These are phyloP conservation scores for Maniola hyperantus DNA, from an alignment of 2,888 invertebrate species.

Conservation along the genomic window DNA sequence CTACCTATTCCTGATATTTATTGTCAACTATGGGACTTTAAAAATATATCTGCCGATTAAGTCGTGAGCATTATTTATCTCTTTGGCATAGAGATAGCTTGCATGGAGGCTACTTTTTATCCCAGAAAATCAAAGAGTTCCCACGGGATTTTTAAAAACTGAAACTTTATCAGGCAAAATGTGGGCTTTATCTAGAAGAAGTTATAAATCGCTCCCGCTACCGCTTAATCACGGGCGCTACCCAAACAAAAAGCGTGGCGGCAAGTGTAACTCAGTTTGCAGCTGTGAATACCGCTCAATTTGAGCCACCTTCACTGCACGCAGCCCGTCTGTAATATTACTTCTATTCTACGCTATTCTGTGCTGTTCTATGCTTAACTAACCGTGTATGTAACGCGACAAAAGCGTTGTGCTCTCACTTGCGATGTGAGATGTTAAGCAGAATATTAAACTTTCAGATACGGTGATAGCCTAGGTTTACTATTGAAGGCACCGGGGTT, in stretches of 20 bases:
- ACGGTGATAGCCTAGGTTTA: too few relatives aligned
- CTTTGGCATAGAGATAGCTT: too few relatives aligned
- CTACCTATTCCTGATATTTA: too few relatives aligned
- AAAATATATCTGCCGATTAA: too few relatives aligned
- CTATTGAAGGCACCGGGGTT: too few relatives aligned
- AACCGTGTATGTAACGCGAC: slow-evolving; percentile 20
- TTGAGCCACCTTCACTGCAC: slow-evolving; percentile 44
- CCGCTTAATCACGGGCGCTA: slow-evolving; percentile 41
- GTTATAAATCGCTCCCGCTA: slow-evolving; percentile 38
- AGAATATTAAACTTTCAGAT: neutral
- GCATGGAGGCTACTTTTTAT: too few relatives aligned
- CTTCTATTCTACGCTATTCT: slow-evolving; percentile 26
- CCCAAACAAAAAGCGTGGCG: slow-evolving; percentile 45
- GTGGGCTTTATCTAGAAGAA: neutral
- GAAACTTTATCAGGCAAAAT: too few relatives aligned
- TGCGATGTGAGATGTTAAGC: neutral
- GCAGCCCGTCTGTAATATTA: slow-evolving; percentile 31
- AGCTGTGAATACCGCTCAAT: slow-evolving; percentile 66
- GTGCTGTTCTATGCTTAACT: slow-evolving; percentile 23
- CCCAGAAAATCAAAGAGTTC: too few relatives aligned
- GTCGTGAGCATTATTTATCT: too few relatives aligned
- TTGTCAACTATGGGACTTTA: too few relatives aligned
- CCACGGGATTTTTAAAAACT: too few relatives aligned
- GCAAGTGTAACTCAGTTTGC: slow-evolving; percentile 54
- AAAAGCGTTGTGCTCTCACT: neutral